Base-by-base conservation (phyloP, 2,797 vertebrate genomes). In the Cossypha heuglini region DNA sequence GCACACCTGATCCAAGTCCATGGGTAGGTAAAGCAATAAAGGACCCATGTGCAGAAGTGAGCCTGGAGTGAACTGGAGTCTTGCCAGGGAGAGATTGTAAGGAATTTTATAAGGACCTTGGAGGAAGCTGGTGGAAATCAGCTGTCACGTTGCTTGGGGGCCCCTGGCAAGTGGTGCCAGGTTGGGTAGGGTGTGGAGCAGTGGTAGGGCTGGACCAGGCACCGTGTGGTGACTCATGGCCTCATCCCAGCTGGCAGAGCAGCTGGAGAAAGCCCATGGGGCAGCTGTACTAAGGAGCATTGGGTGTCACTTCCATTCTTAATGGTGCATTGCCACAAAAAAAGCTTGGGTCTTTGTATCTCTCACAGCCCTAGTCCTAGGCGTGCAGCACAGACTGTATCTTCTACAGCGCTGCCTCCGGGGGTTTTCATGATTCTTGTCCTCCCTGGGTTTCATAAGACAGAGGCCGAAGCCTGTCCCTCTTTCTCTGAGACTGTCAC, bases 401-500 rank as follows among this genome's bases (percentile, higher is more conserved):
- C 9, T 75, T 29, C 71, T 35, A 21, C 49, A 25, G 38, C 0
- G 0, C 13, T 61, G 18, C 54, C 46, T 79, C 22, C 0, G 0
- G 0, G n/a, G 7, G 4, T 63, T 74, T 88, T 71, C 10, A 19
- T 1, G 11, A 13, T 51, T 67, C 13, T 4, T 5, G 0, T 31
- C 29, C 25, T 77, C 26, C 29, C 18, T 0, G 0, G 2, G 1
- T 14, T n/a, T 58, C 5, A 1, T 35, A 2, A 75, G 13, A 61
- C 24, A 0, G 6, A 57, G 14, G 12, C 29, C 29, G 64, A 79
- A 54, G 7, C 5, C 28, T 69, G 48, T 46, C 6, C 12, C 16
- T 71, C 58, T 58, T 75, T 81, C 28, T 10, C 16, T 15, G 26
- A 3, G 3, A 13, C 6, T 38, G 18, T 86, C 24, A 55, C 20